Conservation (phyloP, 2,888 invertebrate genomes). For the Drosophila sordidula region DNA sequence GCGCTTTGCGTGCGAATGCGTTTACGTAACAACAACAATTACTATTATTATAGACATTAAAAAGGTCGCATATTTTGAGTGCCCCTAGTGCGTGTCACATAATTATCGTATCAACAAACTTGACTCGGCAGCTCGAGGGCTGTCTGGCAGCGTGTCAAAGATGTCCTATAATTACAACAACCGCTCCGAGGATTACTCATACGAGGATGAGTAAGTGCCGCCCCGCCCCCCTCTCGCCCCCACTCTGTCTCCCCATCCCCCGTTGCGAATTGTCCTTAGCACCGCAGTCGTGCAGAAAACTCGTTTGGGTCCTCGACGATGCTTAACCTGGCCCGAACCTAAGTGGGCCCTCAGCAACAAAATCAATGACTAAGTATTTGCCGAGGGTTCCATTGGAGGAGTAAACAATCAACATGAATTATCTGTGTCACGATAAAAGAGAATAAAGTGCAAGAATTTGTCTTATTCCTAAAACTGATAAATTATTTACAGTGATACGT, state of each 20-base stretch:
- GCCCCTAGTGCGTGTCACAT: constrained; percentile 39
- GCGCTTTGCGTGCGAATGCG: constrained; percentile 14
- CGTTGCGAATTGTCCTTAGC: neutral
- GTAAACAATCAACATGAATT: constrained; percentile 24
- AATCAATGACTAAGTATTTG: constrained; percentile 30
- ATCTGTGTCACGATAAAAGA: constrained; percentile 8
- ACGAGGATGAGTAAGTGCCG: constrained; percentile 71
- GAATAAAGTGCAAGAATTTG: constrained; percentile 5
- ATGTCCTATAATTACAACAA: constrained; percentile 71
- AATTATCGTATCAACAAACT: constrained; percentile 5
- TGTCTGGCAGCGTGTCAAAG: constrained; percentile 17
- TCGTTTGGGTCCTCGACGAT: constrained; percentile 47
- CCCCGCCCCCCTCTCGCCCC: neutral
- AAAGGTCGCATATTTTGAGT: constrained; percentile 24
- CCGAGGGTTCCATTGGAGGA: neutral
- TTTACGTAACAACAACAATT: constrained; percentile 54
- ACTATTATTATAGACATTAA: neutral
- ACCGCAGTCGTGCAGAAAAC: constrained; percentile 48
- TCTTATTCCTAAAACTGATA: constrained; percentile 7
- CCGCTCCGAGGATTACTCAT: constrained; percentile 64
- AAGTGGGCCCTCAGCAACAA: constrained; percentile 15
- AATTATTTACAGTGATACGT: neutral
- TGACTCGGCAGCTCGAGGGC: constrained; percentile 1
- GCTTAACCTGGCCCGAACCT: constrained; percentile 30
- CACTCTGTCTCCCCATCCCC: neutral